Conservation (phyloP, 2,888 invertebrate genomes). For the Ariolimax columbianus region DNA sequence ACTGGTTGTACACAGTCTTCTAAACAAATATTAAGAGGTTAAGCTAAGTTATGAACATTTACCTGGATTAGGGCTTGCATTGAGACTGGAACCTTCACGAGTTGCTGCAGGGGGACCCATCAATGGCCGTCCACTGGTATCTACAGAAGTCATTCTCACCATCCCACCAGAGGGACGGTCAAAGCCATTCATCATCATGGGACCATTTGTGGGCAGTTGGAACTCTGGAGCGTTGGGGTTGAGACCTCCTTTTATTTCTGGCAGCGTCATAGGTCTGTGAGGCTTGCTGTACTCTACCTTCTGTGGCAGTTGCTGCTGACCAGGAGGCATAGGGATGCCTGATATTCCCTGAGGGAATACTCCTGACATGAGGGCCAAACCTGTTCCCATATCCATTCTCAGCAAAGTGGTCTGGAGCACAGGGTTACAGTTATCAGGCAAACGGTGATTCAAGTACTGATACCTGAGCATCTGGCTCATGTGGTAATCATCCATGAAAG, state of each 20-base stretch:
- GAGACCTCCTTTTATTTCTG: constrained; percentile 81
- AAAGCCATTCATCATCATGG: constrained; percentile 53
- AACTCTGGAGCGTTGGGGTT: constrained; percentile 91
- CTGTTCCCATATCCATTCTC: constrained; percentile 25
- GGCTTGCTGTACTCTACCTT: constrained; percentile 76
- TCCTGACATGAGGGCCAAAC: neutral
- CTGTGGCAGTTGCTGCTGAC: constrained; percentile 60
- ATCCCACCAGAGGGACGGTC: constrained; percentile 25
- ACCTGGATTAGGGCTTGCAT: constrained; percentile 49
- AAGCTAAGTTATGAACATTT: neutral
- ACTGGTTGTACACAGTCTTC: too few species aligned
- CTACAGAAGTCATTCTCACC: constrained; percentile 8
- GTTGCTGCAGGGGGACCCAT: constrained; percentile 21
- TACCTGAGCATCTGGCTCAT: neutral
- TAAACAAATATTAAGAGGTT: too few species aligned
- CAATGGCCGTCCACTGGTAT: neutral
- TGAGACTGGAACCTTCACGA: constrained; percentile 40
- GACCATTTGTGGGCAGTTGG: constrained; percentile 52
- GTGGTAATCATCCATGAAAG: constrained; percentile 11
- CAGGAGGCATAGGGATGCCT: constrained; percentile 50
- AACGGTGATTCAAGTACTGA: constrained; percentile 12
- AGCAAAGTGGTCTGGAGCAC: constrained; percentile 24
- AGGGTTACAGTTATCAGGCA: neutral
- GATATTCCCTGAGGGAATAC: constrained; percentile 33
- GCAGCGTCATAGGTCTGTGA: constrained; percentile 77